Conservation (phyloP, 2,888 invertebrate genomes). For the Cryptops parisi region DNA sequence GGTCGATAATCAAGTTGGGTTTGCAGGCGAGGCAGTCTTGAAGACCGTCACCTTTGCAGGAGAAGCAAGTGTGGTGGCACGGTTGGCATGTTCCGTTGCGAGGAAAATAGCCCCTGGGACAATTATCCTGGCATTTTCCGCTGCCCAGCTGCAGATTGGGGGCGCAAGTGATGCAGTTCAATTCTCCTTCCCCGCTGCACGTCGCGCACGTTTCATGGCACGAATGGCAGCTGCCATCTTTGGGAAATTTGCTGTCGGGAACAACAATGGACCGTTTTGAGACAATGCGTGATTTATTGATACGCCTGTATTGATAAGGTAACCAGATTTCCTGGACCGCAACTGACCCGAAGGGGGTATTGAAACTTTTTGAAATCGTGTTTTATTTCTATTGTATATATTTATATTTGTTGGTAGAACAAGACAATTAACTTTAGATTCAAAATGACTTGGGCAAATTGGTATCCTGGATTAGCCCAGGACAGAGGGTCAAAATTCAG, state of each 20-base stretch:
- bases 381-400: no score
- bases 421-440: no score
- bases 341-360: not conserved
- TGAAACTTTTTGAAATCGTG: not conserved
- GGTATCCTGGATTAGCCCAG: no score
- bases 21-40: constrained; percentile 51
- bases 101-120: constrained; percentile 19
- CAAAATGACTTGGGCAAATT: no score
- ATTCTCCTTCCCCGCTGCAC: constrained; percentile 40
- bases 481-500: no score
- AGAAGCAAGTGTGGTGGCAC: constrained; percentile 61
- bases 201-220: constrained; percentile 52
- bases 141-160: constrained; percentile 40
- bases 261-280: no score
- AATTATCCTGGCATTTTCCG: constrained; percentile 19
- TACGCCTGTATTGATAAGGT: not conserved
- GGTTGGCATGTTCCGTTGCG: constrained; percentile 43
- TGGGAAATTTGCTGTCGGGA: not conserved
- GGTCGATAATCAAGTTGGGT: constrained; percentile 51
- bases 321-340: not conserved
- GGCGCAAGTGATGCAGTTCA: constrained; percentile 20
- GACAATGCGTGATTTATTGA: not conserved
- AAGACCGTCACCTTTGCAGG: constrained; percentile 49
- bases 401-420: no score
- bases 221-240: constrained; percentile 40